Evolutionary conservation across 2,888 invertebrate genomes (phyloP).

Genomic region (Serripes groenlandicus): DNA sequence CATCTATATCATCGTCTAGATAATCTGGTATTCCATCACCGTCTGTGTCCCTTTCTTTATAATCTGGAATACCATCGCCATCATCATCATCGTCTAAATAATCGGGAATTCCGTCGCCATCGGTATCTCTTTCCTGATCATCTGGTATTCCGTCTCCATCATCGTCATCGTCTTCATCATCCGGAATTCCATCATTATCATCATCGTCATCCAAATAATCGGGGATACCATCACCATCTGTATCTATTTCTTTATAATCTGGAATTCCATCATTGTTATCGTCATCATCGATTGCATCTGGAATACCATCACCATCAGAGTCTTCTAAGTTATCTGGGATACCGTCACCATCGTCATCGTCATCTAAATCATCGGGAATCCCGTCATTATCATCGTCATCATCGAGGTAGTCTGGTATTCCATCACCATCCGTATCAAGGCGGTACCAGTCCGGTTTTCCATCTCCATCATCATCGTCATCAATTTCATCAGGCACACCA

Average conservation of each 20-base stretch:
- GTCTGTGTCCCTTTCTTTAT: slow-evolving; percentile 74
- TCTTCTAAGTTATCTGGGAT: slow-evolving; percentile 73
- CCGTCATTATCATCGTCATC: slow-evolving; percentile 81
- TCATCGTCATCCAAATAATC: slow-evolving; percentile 73
- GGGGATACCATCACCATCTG: slow-evolving; percentile 79
- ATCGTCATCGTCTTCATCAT: slow-evolving; percentile 65
- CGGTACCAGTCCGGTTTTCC: slow-evolving; percentile 75
- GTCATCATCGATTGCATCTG: slow-evolving; percentile 30
- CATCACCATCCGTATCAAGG: slow-evolving; percentile 78
- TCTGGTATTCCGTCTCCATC: slow-evolving; percentile 68
- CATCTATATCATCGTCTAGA: slow-evolving; percentile 79
- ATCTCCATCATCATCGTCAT: slow-evolving; percentile 81
- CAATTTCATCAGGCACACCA: slow-evolving; percentile 77
- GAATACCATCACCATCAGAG: slow-evolving; percentile 59
- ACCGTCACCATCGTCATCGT: slow-evolving; percentile 77
- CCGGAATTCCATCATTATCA: slow-evolving; percentile 44
- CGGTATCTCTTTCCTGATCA: slow-evolving; percentile 70
- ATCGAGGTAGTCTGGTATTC: slow-evolving; percentile 78
- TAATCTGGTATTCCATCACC: slow-evolving; percentile 84
- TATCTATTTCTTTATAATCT: slow-evolving; percentile 65
- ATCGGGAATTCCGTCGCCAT: slow-evolving; percentile 84
- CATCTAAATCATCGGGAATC: slow-evolving; percentile 76
- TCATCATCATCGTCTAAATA: slow-evolving; percentile 76
- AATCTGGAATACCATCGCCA: slow-evolving; percentile 80
- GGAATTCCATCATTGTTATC: slow-evolving; percentile 54